A percentile compares a stretch with the other conserved stretches of the same genome.
These are phyloP conservation scores for Hipparchia semele DNA, from an alignment of 2,888 invertebrate species.

Conservation along the genomic window DNA sequence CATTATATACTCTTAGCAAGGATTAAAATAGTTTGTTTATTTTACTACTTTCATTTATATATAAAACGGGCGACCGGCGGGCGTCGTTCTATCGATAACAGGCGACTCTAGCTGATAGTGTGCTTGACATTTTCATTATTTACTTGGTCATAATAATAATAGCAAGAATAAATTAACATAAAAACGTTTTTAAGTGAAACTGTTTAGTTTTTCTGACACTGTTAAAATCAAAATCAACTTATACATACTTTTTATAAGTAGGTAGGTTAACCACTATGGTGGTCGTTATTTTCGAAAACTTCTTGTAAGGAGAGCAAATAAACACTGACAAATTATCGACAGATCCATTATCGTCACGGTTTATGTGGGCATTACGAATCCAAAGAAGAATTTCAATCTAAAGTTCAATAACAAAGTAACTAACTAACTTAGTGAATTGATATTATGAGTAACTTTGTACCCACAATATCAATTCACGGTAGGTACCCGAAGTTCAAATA, in stretches of 20 bases:
- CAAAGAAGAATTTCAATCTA: no score
- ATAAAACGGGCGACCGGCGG: background rate
- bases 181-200: background rate
- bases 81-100: constrained; percentile 3
- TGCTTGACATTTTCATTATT: constrained; percentile 21
- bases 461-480: no score
- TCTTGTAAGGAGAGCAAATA: background rate
- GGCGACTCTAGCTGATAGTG: constrained; percentile 5
- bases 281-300: no score
- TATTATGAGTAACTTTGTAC: no score
- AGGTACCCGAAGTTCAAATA: no score
- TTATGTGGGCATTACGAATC: no score
- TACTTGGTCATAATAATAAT: background rate
- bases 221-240: background rate
- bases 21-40: background rate
- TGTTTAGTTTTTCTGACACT: background rate
- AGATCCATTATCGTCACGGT: no score
- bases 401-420: no score
- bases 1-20: background rate
- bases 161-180: background rate
- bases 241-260: no score
- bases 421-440: no score
- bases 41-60: constrained; percentile 21
- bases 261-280: no score
- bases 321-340: no score